Percentiles rank a stretch among this genome's conserved stretches.
Conservation (phyloP, 2,113 vertebrate genomes). For the Mixornis gularis region DNA sequence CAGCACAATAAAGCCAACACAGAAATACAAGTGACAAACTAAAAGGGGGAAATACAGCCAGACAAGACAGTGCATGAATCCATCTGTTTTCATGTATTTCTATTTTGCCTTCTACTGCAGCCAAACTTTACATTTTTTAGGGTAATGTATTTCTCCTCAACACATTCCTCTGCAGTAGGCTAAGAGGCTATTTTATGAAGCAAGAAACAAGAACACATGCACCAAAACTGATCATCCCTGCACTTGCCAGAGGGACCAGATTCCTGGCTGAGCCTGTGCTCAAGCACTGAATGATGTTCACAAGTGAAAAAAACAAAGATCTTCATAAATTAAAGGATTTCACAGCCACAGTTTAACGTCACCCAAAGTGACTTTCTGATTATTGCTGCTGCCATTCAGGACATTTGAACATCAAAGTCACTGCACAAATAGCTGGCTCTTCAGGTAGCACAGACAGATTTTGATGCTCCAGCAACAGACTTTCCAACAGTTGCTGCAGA, state of each 20-base stretch:
- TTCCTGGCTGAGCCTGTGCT: not conserved
- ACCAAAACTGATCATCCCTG: not conserved
- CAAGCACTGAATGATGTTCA: not conserved
- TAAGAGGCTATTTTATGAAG: not conserved
- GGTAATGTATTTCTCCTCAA: not conserved
- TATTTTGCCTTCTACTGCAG: not conserved
- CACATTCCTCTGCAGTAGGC: not conserved
- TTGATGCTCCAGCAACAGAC: not conserved
- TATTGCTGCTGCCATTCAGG: not conserved
- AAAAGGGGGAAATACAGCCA: not conserved
- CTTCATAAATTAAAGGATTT: not conserved
- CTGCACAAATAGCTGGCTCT: not conserved
- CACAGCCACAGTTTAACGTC: rapidly evolving
- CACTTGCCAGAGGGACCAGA: not conserved
- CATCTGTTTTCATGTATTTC: not conserved
- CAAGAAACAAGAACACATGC: not conserved
- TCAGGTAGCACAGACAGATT: not conserved
- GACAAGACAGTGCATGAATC: not conserved
- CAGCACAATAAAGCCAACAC: not conserved
- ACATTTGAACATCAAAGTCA: not conserved
- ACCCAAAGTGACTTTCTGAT: not conserved
- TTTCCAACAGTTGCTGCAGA: not conserved
- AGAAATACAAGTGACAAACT: not conserved
- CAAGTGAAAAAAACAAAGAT: not conserved
- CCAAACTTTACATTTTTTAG: not conserved